phyloP scores from a whole-genome alignment of 2,888 invertebrate genomes.

The Cataglyphis altisquamis region DNA sequence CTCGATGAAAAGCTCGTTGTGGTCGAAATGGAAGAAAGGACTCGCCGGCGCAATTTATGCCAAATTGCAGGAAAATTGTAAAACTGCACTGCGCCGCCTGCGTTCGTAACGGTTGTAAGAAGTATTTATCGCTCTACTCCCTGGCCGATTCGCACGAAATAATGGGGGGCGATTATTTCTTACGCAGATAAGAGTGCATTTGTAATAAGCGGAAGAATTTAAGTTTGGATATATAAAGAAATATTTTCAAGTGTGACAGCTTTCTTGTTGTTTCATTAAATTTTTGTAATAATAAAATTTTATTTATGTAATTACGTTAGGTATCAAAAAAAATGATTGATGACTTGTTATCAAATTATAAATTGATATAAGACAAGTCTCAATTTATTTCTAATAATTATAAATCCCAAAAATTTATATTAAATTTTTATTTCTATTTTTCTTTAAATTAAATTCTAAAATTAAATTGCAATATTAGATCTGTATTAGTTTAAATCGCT shows the following conservation, averaged over 20 bases:
- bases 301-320: background rate
- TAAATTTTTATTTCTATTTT: background rate
- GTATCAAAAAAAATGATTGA: background rate
- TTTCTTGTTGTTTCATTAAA: background rate
- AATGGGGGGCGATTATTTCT: background rate
- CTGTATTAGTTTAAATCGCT: background rate
- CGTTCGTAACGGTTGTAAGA: conserved; percentile 1
- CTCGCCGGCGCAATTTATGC: conserved; percentile 33
- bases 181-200: background rate
- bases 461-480: background rate
- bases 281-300: no score
- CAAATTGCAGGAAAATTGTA: conserved; percentile 56
- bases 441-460: background rate
- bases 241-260: background rate
- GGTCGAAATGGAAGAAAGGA: background rate
- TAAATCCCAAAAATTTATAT: background rate
- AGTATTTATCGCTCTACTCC: background rate
- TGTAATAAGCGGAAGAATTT: background rate
- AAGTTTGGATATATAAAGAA: background rate
- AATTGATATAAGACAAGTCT: background rate
- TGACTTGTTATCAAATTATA: background rate
- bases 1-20: conserved; percentile 85
- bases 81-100: conserved; percentile 7
- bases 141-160: background rate
- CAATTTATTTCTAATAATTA: background rate